phyloP scores from a whole-genome alignment of 2,113 vertebrate genomes.

The Sylvicapra grimmia region DNA sequence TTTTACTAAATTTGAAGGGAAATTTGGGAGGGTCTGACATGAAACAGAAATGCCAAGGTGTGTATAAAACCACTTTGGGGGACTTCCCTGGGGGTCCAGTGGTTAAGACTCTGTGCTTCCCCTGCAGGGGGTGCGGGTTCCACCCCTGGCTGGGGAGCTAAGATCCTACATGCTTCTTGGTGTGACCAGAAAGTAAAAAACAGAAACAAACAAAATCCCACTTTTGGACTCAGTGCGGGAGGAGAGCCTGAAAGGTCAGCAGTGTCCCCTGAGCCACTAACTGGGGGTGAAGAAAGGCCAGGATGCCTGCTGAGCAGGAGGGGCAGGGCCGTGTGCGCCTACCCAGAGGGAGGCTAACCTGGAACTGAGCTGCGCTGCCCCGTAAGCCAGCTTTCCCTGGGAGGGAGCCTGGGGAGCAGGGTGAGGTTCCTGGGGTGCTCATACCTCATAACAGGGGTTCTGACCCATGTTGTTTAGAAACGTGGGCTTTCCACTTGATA shows the following conservation, averaged over 20 bases:
- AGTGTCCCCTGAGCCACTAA: background rate
- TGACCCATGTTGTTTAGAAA: background rate
- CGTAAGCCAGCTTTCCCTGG: background rate
- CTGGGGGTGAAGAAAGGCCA: background rate
- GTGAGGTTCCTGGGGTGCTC: background rate
- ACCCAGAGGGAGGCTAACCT: background rate
- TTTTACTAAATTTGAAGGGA: background rate
- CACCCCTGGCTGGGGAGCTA: background rate
- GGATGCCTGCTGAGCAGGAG: background rate
- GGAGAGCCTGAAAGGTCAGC: background rate
- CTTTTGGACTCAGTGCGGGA: background rate
- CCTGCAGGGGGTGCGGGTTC: background rate
- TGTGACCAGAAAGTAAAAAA: background rate
- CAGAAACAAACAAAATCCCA: background rate
- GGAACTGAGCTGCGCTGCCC: background rate
- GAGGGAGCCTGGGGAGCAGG: background rate
- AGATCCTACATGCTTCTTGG: background rate
- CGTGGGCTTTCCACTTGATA: background rate
- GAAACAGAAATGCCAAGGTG: background rate
- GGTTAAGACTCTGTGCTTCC: background rate
- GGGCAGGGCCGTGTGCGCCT: fast-evolving
- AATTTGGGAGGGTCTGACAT: background rate
- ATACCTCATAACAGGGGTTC: background rate
- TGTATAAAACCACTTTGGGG: background rate
- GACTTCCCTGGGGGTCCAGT: background rate